These are phyloP conservation scores for Lamprotornis superbus DNA, from an alignment of 2,113 vertebrate species.

Conservation along the genomic window DNA sequence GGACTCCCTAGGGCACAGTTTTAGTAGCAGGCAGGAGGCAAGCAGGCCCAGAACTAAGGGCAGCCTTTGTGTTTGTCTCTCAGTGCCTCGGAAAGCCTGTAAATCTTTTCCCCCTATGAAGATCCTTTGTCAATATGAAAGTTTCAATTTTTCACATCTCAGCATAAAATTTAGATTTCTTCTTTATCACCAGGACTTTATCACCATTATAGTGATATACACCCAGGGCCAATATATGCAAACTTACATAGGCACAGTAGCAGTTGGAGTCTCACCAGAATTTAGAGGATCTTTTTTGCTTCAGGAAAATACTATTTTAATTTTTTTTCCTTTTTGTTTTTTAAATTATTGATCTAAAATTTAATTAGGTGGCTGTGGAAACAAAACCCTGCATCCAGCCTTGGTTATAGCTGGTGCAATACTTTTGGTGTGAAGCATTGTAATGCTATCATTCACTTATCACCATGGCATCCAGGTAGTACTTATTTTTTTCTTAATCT, in stretches of 20 bases:
- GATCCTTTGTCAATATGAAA: background rate
- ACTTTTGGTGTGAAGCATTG: background rate
- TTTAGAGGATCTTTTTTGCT: background rate
- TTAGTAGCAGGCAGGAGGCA: background rate
- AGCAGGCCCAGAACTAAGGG: background rate
- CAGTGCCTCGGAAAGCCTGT: background rate
- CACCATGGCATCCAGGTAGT: background rate
- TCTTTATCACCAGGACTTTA: background rate
- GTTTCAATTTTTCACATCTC: background rate
- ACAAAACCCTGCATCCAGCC: background rate
- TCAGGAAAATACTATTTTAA: background rate
- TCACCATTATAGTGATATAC: background rate
- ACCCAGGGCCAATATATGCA: background rate
- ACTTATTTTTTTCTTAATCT: background rate
- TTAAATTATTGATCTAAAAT: background rate
- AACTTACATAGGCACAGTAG: background rate
- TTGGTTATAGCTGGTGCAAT: background rate
- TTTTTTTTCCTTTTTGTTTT: background rate
- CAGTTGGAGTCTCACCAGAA: background rate
- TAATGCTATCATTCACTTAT: background rate
- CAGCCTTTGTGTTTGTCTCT: background rate
- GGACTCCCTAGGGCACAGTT: background rate
- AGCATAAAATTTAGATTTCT: background rate
- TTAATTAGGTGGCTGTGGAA: background rate
- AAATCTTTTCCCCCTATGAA: background rate